Percentiles rank a stretch among this genome's conserved stretches.
Evolutionary conservation across 2,113 vertebrate genomes (phyloP).

Genomic region (Holacanthus passer): DNA sequence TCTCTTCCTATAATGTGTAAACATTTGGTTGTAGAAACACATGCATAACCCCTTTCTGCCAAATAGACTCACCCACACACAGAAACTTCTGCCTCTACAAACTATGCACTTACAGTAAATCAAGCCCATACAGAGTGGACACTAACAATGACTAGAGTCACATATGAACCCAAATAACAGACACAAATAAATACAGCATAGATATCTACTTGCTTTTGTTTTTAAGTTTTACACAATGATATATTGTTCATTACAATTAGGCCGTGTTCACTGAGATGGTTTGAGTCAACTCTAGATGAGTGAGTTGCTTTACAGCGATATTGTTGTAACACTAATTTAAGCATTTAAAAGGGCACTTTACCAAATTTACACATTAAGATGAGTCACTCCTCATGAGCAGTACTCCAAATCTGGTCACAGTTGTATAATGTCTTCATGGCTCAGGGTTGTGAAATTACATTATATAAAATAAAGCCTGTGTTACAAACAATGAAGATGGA

Average conservation of each 20-base stretch:
- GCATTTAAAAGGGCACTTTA: background rate
- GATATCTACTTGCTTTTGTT: background rate
- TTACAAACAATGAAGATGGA: background rate
- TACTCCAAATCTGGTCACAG: background rate
- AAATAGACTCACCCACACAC: conserved; percentile 13
- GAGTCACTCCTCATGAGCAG: background rate
- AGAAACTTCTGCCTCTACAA: conserved; percentile 1
- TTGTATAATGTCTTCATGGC: background rate
- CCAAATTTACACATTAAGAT: background rate
- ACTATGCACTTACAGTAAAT: conserved; percentile 34
- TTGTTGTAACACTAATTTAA: background rate
- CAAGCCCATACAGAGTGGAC: background rate
- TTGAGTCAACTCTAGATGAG: background rate
- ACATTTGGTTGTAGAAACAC: conserved; percentile 30
- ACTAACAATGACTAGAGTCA: background rate
- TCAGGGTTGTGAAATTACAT: background rate
- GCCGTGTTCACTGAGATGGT: background rate
- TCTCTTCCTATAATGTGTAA: background rate
- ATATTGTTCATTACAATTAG: background rate
- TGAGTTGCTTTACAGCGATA: background rate
- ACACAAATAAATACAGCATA: background rate
- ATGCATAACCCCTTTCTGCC: background rate
- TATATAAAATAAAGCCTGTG: background rate
- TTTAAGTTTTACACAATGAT: background rate
- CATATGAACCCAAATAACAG: background rate